phyloP scores from a whole-genome alignment of 92 coral and sea anemone genomes.

The Palythoa caribaeorum region DNA sequence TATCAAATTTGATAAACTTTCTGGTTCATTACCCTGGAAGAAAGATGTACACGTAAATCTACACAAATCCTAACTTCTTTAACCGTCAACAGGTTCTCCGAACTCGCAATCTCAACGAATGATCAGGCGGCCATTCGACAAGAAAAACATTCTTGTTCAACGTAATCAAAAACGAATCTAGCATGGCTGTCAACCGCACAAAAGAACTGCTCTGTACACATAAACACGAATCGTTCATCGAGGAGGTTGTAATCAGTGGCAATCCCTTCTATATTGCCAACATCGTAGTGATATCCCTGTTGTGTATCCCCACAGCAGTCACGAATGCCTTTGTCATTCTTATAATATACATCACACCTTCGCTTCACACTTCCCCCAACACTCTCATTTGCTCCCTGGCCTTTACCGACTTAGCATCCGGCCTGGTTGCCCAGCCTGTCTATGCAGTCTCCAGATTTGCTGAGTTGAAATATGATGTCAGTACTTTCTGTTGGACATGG shows the following conservation, averaged over 20 bases:
- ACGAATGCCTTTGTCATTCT: slow-evolving; percentile 25
- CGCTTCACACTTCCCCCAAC: slow-evolving; percentile 43
- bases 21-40: too few species aligned
- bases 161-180: too few species aligned
- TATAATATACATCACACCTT: slow-evolving; percentile 28
- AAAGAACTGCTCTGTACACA: slow-evolving; percentile 10
- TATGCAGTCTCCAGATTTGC: slow-evolving; percentile 38
- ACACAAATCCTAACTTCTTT: not conserved
- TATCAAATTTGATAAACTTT: too few species aligned
- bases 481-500: slow-evolving; percentile 42
- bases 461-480: slow-evolving; percentile 18
- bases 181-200: slow-evolving; percentile 1
- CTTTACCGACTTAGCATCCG: slow-evolving; percentile 42
- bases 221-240: slow-evolving; percentile 30
- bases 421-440: slow-evolving; percentile 43
- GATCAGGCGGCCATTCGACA: not conserved
- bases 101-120: not conserved
- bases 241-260: slow-evolving; percentile 5
- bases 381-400: slow-evolving; percentile 40
- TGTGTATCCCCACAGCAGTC: slow-evolving; percentile 23
- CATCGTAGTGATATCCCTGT: slow-evolving; percentile 9
- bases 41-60: too few species aligned
- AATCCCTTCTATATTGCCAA: slow-evolving; percentile 15
- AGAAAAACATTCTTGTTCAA: not conserved
- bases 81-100: not conserved